Evolutionary conservation across 2,797 vertebrate genomes (phyloP).

Genomic region (Paratrypauchen microcephalus): DNA sequence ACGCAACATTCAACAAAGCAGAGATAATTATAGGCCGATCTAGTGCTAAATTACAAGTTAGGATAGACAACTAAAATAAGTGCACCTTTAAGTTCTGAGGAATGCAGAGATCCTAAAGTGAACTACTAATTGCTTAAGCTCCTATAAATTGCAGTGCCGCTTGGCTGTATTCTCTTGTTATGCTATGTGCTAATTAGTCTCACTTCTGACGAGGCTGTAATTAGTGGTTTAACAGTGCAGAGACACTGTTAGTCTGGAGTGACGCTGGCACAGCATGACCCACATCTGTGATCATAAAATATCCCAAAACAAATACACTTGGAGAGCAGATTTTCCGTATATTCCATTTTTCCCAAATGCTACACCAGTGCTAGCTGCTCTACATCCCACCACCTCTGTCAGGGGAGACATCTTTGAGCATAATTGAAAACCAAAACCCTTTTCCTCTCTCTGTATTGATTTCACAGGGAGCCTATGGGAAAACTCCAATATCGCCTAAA

Average conservation of each 20-base stretch:
- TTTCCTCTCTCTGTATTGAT: conserved; percentile 25
- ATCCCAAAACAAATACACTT: conserved; percentile 57
- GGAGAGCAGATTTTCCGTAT: conserved; percentile 38
- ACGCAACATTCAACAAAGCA: background rate
- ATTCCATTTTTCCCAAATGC: conserved; percentile 44
- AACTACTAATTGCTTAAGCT: conserved; percentile 21
- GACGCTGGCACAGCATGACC: conserved; percentile 30
- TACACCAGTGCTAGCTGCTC: conserved; percentile 52
- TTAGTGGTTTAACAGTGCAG: conserved; percentile 51
- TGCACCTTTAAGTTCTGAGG: background rate
- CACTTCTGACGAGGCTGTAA: conserved; percentile 44
- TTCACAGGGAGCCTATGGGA: conserved; percentile 41
- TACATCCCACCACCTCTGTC: conserved; percentile 21
- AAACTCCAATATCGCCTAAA: conserved; percentile 49
- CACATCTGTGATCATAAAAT: conserved; percentile 56
- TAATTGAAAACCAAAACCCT: conserved; percentile 59
- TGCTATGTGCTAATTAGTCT: conserved; percentile 53
- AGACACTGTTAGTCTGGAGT: conserved; percentile 48
- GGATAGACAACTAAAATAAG: background rate
- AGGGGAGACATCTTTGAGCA: conserved; percentile 39
- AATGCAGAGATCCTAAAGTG: conserved; percentile 2
- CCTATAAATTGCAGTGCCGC: conserved; percentile 24
- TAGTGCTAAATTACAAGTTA: background rate
- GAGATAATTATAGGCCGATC: background rate
- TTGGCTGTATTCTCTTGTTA: conserved; percentile 37